A percentile compares a stretch with the other conserved stretches of the same genome.
phyloP scores from a whole-genome alignment of 1,140 invertebrate species.

The Panagrolaimus sp. region DNA sequence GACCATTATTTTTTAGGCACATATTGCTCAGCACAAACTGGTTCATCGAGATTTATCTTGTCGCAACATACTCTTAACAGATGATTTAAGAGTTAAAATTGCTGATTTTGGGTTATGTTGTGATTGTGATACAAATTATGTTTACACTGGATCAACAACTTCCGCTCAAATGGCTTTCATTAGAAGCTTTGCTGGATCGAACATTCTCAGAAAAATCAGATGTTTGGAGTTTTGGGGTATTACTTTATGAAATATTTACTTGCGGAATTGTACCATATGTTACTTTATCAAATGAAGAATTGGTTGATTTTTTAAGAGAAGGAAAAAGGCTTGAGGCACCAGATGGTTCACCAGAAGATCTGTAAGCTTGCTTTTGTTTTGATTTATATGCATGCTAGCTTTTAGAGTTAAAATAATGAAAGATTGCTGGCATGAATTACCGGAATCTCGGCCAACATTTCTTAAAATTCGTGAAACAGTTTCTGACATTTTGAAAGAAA shows the following conservation, averaged over 20 bases:
- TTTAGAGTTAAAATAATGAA: neutral
- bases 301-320: neutral
- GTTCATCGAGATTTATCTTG: neutral
- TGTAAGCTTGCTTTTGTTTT: neutral
- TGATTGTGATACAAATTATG: neutral
- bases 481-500: neutral
- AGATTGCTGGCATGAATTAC: neutral
- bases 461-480: neutral
- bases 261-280: constrained; percentile 1
- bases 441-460: neutral
- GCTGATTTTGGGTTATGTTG: constrained; percentile 8
- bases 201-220: neutral
- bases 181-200: neutral
- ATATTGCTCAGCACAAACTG: neutral
- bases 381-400: neutral
- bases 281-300: constrained; percentile 5
- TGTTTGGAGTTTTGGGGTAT: neutral
- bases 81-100: neutral
- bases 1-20: neutral
- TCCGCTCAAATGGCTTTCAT: constrained; percentile 1
- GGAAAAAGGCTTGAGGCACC: neutral
- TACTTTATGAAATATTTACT: neutral
- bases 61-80: neutral
- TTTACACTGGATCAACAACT: neutral
- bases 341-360: neutral